Conservation (phyloP, 2,888 invertebrate species). For the Strigamia transsilvanica region DNA sequence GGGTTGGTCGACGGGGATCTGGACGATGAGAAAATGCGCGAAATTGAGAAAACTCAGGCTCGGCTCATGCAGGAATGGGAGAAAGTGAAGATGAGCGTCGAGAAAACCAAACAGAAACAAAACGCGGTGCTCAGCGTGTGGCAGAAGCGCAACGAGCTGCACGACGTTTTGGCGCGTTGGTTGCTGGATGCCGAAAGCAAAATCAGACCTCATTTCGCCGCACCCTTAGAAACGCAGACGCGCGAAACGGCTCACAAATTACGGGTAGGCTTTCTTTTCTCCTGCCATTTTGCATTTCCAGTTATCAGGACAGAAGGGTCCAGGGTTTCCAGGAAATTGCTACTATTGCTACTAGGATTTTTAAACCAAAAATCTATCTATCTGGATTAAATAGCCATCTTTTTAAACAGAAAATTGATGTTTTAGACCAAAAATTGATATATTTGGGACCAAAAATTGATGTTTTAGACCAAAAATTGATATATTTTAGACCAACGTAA, state of each 20-base stretch:
- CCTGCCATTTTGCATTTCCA: too few species aligned
- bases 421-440: too few species aligned
- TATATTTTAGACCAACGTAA: too few species aligned
- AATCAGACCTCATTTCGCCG: neutral
- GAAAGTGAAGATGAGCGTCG: neutral
- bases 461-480: too few species aligned
- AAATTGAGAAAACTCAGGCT: neutral
- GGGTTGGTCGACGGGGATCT: neutral
- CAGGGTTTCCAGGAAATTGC: too few species aligned
- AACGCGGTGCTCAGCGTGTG: neutral
- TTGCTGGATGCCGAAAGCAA: neutral
- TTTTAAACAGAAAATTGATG: too few species aligned
- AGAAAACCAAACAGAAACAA: neutral
- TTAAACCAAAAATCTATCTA: too few species aligned
- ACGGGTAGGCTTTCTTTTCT: too few species aligned
- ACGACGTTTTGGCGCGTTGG: neutral
- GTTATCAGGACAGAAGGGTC: too few species aligned
- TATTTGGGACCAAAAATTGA: too few species aligned
- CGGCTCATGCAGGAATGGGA: constrained; percentile 1
- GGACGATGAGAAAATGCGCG: neutral
- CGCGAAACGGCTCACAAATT: neutral
- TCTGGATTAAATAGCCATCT: too few species aligned
- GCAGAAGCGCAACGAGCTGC: neutral
- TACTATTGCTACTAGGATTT: too few species aligned
- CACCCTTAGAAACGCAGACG: neutral